These are phyloP conservation scores for Digitonthophagus gazella DNA, from an alignment of 2,888 invertebrate species.

Conservation along the genomic window DNA sequence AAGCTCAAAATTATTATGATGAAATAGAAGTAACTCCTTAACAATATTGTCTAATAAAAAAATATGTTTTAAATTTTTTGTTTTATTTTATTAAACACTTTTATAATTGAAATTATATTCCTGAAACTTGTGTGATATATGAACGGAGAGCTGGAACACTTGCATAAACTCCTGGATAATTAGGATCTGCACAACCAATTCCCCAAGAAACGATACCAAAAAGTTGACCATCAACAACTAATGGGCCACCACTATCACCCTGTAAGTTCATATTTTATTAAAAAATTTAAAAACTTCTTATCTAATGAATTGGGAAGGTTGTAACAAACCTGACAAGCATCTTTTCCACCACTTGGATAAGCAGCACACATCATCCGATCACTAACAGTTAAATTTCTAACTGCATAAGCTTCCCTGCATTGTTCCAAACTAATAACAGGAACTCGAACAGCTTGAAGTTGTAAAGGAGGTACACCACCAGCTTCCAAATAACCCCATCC, in stretches of 20 bases:
- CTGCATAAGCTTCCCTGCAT: constrained; percentile 28
- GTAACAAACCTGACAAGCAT: constrained; percentile 32
- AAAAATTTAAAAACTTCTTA: too few relatives aligned
- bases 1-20: not conserved
- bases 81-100: not conserved
- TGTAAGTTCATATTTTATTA: too few relatives aligned
- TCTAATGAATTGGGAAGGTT: too few relatives aligned
- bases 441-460: constrained; percentile 29
- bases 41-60: not conserved
- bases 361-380: constrained; percentile 34
- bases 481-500: constrained; percentile 31
- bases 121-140: constrained; percentile 27
- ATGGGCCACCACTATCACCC: constrained; percentile 43
- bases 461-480: constrained; percentile 18
- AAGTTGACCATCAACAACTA: constrained; percentile 33
- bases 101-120: constrained; percentile 9
- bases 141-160: constrained; percentile 33
- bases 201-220: constrained; percentile 42
- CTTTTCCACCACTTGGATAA: constrained; percentile 28
- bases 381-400: constrained; percentile 20
- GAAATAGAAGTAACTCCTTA: not conserved
- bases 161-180: constrained; percentile 39
- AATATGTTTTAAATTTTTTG: not conserved
- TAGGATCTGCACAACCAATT: constrained; percentile 36
- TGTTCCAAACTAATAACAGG: constrained; percentile 26